Conservation (phyloP, 92 coral and sea anemone species). For the Montipora capitata region DNA sequence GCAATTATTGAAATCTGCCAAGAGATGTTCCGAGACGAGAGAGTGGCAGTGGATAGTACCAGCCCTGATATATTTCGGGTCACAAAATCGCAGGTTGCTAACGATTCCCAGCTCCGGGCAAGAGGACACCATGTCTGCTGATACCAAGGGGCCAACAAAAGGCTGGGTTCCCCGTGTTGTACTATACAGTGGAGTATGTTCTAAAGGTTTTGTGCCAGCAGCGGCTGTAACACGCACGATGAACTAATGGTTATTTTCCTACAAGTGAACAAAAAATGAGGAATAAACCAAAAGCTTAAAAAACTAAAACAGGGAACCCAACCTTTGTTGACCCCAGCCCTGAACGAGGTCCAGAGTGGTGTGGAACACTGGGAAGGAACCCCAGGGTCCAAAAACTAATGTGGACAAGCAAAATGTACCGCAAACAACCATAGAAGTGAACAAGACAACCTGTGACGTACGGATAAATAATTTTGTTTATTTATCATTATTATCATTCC, state of each 20-base stretch:
- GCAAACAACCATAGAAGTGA: no score
- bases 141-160: slow-evolving; percentile 54
- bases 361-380: neutral
- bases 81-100: slow-evolving; percentile 10
- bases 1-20: neutral
- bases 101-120: neutral
- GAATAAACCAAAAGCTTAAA: neutral
- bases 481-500: no score
- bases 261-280: slow-evolving; percentile 1
- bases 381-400: neutral
- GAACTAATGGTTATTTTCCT: neutral
- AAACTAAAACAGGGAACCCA: slow-evolving; percentile 9
- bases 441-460: no score
- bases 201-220: neutral
- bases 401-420: no score
- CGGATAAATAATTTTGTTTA: no score
- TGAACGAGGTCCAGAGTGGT: neutral
- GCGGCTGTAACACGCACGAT: neutral
- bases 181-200: no score
- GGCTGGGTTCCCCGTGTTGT: slow-evolving; percentile 14
- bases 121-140: slow-evolving; percentile 5
- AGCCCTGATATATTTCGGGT: slow-evolving; percentile 5
- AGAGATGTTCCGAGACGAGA: neutral
- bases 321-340: slow-evolving; percentile 12
- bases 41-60: slow-evolving; percentile 15